Evolutionary conservation across 2,797 vertebrate genomes (phyloP).

Genomic region (Scolopax bukidnonensis): DNA sequence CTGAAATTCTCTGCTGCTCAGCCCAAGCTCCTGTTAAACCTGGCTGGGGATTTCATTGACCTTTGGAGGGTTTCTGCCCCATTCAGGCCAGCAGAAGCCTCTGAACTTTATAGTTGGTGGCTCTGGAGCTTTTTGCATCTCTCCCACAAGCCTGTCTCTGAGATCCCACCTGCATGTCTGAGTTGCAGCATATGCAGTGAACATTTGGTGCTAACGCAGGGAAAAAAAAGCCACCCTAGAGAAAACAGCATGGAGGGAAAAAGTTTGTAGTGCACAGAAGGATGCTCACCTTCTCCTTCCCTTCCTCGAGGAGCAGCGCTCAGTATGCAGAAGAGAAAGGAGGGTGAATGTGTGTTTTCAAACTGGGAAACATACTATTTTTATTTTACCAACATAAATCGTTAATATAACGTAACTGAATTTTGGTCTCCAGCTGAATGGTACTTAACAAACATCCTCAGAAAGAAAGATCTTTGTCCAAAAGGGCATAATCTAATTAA

Average conservation of each 20-base stretch:
- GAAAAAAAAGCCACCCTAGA: neutral
- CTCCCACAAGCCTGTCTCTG: neutral
- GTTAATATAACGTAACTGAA: neutral
- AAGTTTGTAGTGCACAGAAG: neutral
- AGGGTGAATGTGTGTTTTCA: neutral
- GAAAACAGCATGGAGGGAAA: neutral
- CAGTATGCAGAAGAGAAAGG: neutral
- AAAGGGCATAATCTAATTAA: neutral
- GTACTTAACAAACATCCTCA: neutral
- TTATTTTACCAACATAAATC: neutral
- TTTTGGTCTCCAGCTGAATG: neutral
- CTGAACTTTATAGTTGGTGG: neutral
- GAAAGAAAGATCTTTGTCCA: neutral
- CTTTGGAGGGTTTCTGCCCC: neutral
- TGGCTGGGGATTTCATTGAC: neutral
- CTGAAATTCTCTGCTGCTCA: neutral
- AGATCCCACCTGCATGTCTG: neutral
- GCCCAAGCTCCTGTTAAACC: neutral
- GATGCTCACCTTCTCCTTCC: neutral
- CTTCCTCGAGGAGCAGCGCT: neutral
- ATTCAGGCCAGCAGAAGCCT: neutral
- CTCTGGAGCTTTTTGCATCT: neutral
- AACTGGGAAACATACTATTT: neutral
- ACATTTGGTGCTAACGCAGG: neutral
- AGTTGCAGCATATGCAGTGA: neutral